A percentile compares a stretch with the other conserved stretches of the same genome.
Evolutionary conservation across 2,113 vertebrate genomes (phyloP).

Genomic region (Crotophaga sulcirostris): DNA sequence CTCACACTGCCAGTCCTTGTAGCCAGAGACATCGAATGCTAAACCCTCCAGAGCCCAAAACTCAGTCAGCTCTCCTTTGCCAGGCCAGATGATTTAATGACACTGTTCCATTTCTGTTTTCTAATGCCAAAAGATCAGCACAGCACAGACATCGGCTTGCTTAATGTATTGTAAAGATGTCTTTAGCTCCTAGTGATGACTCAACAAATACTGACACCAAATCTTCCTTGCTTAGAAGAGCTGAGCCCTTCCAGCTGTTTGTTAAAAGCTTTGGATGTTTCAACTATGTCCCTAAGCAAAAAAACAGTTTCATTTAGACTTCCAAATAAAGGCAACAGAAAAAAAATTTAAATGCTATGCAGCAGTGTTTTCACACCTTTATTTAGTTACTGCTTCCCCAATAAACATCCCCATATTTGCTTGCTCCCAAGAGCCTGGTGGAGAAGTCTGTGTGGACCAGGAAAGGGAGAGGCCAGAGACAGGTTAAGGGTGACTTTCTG

Average conservation of each 20-base stretch:
- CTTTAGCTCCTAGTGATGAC: neutral
- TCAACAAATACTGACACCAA: neutral
- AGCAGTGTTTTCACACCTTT: neutral
- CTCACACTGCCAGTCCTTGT: rapidly evolving
- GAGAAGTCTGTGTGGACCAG: neutral
- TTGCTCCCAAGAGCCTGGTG: neutral
- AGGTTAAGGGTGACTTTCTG: neutral
- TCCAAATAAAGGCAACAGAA: neutral
- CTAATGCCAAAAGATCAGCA: neutral
- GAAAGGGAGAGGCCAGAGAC: neutral
- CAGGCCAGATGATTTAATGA: neutral
- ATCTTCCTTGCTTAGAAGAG: neutral
- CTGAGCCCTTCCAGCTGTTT: neutral
- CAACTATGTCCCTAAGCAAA: neutral
- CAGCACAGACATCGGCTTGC: neutral
- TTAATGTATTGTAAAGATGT: neutral
- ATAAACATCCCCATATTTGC: neutral
- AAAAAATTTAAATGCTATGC: neutral
- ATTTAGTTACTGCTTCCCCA: neutral
- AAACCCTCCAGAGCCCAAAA: neutral
- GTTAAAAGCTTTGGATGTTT: neutral
- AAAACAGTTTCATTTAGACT: neutral
- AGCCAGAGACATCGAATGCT: neutral
- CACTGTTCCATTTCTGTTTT: neutral
- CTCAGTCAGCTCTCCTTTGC: neutral